Base-by-base conservation (phyloP, 2,797 vertebrate species). In the Anas acuta region DNA sequence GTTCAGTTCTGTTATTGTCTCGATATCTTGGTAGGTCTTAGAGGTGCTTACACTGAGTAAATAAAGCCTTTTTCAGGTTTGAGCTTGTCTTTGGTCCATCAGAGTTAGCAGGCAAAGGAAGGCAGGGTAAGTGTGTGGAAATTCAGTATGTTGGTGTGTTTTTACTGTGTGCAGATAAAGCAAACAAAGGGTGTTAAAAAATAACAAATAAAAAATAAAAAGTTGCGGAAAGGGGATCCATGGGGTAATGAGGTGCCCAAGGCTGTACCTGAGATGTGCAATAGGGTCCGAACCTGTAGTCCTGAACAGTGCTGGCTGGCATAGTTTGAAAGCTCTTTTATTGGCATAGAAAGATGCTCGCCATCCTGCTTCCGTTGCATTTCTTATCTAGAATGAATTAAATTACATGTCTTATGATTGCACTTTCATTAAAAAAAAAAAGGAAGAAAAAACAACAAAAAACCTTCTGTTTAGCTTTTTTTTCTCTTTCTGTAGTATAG, bases 281-380 rank as follows among this genome's bases (percentile, higher is more conserved):
- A 9, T 2, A 1, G 23, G 18, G 11, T 72, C 16, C 21, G 2
- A n/a, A 37, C 23, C 45, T 60, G 75, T 4, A 6, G 17, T 75
- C 49, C 19, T 1, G 2, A 25, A 26, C 7, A 1, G 1, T 0
- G 6, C 12, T 53, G 33, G 5, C 19, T 53, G 37, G 9, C 9
- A 30, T 41, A n/a, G 8, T 33, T 45, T n/a, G 32, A 15, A 62
- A 76, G n/a, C 35, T 47, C 8, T 6, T 53, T 56, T 61, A n/a
- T 41, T 45, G 25, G 33, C 8, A 3, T 25, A 18, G 23, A 7
- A 45, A 12, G 30, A 35, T 1, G 0, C 13, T 47, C 4, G 1
- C 65, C 16, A 4, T 26, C 9, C 23, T 83, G n/a, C 9, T 77
- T 89, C 60, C 15, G 4, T 43, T 25, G 28, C 23, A 6, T 82